Evolutionary conservation across 2,888 invertebrate species (phyloP), one percentile per base, ranked within the genome.

Genomic region (Sarcophaga subvicina): DNA sequence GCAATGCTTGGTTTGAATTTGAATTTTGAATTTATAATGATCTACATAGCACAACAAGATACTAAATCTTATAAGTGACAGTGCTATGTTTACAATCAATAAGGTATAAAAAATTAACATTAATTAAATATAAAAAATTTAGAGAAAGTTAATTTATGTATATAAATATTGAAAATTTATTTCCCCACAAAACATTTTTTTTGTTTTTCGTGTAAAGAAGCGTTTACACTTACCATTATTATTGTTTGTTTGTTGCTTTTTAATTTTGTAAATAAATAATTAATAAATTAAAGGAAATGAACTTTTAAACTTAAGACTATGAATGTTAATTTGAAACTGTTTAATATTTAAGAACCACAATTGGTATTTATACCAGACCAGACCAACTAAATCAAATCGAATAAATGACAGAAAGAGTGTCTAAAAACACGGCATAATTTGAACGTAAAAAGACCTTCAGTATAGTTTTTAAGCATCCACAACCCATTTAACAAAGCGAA

Each of bases 281-380:
- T 54, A 54, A 54, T 17, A 54, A 54, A 54, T 54, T 14, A 54
- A 54, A 54, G 54, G 54, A 54, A 54, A 54, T 47, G 47, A 17
- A 14, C 14, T 17, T 63, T 70, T 63, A 78, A 2, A 71, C 67
- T 77, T 64, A 78, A 78, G 72, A 78, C 73, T 77, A 72, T 49
- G 73, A 78, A 67, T 70, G 54, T 69, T 47, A 64, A 75, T 73
- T 62, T 20, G 59, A 54, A 85, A 85, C 85, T 85, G 85, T 75
- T 72, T 14, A 25, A 25, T 67, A 14, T 14, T 37, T n/a, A 66
- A 83, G 72, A 83, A 77, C 67, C 14, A 27, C 66, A 12, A n/a
- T 47, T 20, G 47, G 66, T 83, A 78, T 83, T 83, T 83, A 83
- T 83, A 83, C n/a, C 27, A 77, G 25, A 83, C n/a, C 27, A 77